Evolutionary conservation across 2,113 vertebrate species (phyloP), one percentile per base, ranked within the genome.

Genomic region (Gopherus evgoodei): DNA sequence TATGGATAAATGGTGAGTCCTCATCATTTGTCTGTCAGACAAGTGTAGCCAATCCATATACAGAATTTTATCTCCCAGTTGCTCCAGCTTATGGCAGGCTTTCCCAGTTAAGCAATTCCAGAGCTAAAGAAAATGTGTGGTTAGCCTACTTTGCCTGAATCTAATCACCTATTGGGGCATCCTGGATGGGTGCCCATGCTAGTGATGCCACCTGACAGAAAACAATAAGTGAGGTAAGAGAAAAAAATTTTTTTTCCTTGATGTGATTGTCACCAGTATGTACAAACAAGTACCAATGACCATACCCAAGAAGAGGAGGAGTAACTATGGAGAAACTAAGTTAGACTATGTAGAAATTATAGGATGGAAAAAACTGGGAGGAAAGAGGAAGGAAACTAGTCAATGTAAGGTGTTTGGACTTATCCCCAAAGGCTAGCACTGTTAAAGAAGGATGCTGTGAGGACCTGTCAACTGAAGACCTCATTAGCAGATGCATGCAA

Each of bases 71-170:
- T 6, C 13, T 76, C 84, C 86, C 76, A 88, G 80, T 80, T 3
- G 19, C 11, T 94, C 49, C 38, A 31, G 42, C 54, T 27, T 89
- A 11, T 38, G 75, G 22, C 27, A 35, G 31, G 31, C n/a, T 93
- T 96, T 94, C 89, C 50, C 25, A 89, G 50, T 8, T 27, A 91
- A 86, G 35, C 93, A 24, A 8, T 80, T 96, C 79, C 87, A 95
- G 54, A 72, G 13, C 42, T 90, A 42, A 17, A 59, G 54, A 83
- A 83, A 83, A 29, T 42, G 16, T 19, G 11, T n/a, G 91, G 90
- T 87, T 90, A 56, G 4, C 86, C 44, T 69, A 84, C 31, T 81
- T 92, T 31, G 52, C 6, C 59, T 84, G 53, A 80, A 35, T 84
- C 2, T 86, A 84, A 86, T 56, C 47, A 91, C 35, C 47, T 82